Conservation (phyloP, 2,113 vertebrate species). For the Cyprinodon brontotheroides region DNA sequence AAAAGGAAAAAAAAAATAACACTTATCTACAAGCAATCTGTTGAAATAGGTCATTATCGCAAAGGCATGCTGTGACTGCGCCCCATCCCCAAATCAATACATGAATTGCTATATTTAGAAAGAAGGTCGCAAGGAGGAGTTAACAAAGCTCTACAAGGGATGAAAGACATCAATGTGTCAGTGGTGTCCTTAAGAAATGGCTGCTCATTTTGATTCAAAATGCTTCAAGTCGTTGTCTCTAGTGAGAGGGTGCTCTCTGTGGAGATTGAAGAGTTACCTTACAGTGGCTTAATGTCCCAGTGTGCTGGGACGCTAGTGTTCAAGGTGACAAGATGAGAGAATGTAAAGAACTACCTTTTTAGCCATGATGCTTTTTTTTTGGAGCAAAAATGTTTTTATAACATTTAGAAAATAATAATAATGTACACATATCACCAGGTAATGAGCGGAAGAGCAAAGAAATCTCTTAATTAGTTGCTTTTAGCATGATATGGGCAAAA, state of each 20-base stretch:
- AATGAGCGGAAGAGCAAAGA: neutral
- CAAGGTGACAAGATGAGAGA: constrained; percentile 16
- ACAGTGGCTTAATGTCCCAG: constrained; percentile 53
- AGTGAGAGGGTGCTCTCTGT: constrained; percentile 42
- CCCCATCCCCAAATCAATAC: constrained; percentile 76
- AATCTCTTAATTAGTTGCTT: neutral
- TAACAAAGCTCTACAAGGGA: constrained; percentile 54
- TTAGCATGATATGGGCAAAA: neutral
- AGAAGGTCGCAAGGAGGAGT: constrained; percentile 78
- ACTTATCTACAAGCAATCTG: constrained; percentile 67
- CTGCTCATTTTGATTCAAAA: constrained; percentile 63
- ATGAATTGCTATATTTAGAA: constrained; percentile 76
- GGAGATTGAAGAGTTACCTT: constrained; percentile 45
- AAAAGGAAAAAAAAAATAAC: constrained; percentile 20
- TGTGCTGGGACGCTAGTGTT: constrained; percentile 41
- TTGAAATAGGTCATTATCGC: constrained; percentile 77
- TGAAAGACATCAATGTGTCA: constrained; percentile 59
- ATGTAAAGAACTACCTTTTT: neutral
- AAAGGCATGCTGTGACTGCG: constrained; percentile 73
- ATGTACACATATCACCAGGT: too few species aligned
- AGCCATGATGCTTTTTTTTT: neutral
- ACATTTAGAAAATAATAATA: too few species aligned
- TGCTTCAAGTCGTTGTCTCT: constrained; percentile 65
- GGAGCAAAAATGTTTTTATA: neutral
- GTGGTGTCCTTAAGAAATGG: constrained; percentile 24